Percentiles rank a stretch among this genome's conserved stretches.
Conservation (phyloP, 2,888 invertebrate species). For the Philereme vetulata region DNA sequence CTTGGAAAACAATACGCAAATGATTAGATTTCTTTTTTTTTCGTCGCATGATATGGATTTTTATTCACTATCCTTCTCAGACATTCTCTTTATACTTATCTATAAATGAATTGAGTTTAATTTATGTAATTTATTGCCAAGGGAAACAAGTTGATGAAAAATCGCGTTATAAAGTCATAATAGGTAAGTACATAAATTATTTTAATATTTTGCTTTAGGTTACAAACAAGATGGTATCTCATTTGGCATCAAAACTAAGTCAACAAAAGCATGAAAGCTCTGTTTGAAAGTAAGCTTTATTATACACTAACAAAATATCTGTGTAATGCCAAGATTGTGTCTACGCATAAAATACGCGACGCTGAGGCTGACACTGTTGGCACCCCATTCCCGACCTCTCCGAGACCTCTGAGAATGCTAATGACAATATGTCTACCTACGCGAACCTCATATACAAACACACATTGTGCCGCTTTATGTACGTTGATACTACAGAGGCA, state of each 20-base stretch:
- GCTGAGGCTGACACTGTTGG: constrained; percentile 27
- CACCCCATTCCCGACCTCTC: constrained; percentile 35
- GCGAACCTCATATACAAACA: constrained; percentile 7
- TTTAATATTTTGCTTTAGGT: constrained; percentile 4
- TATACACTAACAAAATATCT: constrained; percentile 28
- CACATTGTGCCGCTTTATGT: neutral
- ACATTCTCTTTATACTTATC: too few relatives aligned
- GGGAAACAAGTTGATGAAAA: too few relatives aligned
- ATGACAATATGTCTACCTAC: constrained; percentile 29
- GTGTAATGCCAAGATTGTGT: constrained; percentile 35
- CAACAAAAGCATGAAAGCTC: constrained; percentile 24
- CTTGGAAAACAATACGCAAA: constrained; percentile 37
- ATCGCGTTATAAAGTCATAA: too few relatives aligned
- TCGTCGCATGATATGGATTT: constrained; percentile 1
- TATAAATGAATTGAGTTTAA: too few relatives aligned
- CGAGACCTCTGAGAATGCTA: constrained; percentile 35
- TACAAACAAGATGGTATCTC: constrained; percentile 14
- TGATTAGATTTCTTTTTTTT: constrained; percentile 3
- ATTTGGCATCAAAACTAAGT: constrained; percentile 22
- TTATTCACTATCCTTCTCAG: neutral
- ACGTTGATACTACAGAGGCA: too few relatives aligned
- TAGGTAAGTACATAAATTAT: too few relatives aligned
- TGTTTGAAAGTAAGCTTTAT: constrained; percentile 28
- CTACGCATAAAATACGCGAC: constrained; percentile 35
- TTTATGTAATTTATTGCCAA: too few relatives aligned